Evolutionary conservation across 2,888 invertebrate genomes (phyloP), one percentile per base, ranked within the genome.

Genomic region (Heliothis peltigera): DNA sequence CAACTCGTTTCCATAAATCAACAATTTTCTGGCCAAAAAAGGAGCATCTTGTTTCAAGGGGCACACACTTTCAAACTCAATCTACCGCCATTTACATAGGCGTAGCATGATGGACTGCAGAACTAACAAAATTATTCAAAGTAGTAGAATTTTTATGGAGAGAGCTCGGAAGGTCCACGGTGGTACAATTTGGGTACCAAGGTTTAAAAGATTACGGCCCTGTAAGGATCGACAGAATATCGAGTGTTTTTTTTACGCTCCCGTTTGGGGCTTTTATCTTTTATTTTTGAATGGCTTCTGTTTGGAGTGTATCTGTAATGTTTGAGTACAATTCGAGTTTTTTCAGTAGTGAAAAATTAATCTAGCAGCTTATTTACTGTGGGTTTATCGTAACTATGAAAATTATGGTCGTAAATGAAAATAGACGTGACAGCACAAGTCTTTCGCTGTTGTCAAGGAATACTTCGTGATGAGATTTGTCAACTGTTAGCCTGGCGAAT

Each of bases 81-180:
- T 91, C 90, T 85, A 78, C 83, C 80, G 55, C 82, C 86, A 93
- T 93, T 93, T 93, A 88, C 93, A 92, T 93, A 91, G 90, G 90
- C 87, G 75, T 72, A 75, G 83, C 84, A 77, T 88, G 92, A 92
- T 89, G 88, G 88, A 89, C 90, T 85, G 88, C 77, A 84, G 85
- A 84, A 87, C 89, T 91, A 92, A 94, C 91, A 90, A 89, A 88
- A 92, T 94, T 94, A 94, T 94, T 93, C 92, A 92, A 93, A 93
- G 90, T 88, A 90, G 88, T 77, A 79, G 87, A 88, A 87, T 91
- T 91, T 89, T 89, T 88, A 87, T 82, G 84, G 80, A 64, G 73
- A 75, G 70, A 60, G 70, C 77, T 70, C 70, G 74, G 77, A 79
- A 84, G 79, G 83, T 79, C 84, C 77, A 80, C 58, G 21, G 21